These are phyloP conservation scores for Troides aeacus DNA, from an alignment of 2,888 invertebrate species.

Conservation along the genomic window DNA sequence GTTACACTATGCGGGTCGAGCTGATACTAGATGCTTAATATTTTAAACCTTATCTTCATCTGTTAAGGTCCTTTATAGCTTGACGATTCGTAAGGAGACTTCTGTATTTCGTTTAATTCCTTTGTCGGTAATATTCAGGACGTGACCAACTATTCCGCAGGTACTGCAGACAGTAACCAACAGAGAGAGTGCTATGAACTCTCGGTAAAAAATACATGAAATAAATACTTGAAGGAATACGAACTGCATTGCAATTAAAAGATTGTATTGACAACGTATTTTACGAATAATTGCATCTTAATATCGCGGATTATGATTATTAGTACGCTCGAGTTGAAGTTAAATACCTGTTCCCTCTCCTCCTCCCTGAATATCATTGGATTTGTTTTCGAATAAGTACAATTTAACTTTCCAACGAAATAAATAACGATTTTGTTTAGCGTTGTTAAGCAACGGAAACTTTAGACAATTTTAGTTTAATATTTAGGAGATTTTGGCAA, in stretches of 20 bases:
- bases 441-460: neutral
- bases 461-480: neutral
- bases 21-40: conserved; percentile 33
- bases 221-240: conserved; percentile 25
- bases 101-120: conserved; percentile 34
- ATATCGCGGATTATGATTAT: conserved; percentile 17
- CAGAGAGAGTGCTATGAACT: conserved; percentile 23
- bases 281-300: conserved; percentile 1
- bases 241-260: conserved; percentile 22
- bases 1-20: conserved; percentile 57
- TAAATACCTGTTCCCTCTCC: neutral
- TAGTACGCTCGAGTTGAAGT: conserved; percentile 2
- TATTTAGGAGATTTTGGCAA: neutral
- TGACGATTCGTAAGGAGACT: conserved; percentile 7
- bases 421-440: too few relatives aligned
- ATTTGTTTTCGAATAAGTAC: neutral
- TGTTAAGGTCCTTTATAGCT: conserved; percentile 38
- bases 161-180: conserved; percentile 37
- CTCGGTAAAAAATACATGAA: conserved; percentile 9
- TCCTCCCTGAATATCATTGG: neutral
- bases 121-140: conserved; percentile 64
- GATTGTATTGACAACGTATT: conserved; percentile 22
- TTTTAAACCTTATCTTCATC: conserved; percentile 34
- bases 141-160: conserved; percentile 62
- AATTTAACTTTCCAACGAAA: neutral